Evolutionary conservation across 2,888 invertebrate species (phyloP), one percentile per base, ranked within the genome.

Genomic region (Oscheius sp.): DNA sequence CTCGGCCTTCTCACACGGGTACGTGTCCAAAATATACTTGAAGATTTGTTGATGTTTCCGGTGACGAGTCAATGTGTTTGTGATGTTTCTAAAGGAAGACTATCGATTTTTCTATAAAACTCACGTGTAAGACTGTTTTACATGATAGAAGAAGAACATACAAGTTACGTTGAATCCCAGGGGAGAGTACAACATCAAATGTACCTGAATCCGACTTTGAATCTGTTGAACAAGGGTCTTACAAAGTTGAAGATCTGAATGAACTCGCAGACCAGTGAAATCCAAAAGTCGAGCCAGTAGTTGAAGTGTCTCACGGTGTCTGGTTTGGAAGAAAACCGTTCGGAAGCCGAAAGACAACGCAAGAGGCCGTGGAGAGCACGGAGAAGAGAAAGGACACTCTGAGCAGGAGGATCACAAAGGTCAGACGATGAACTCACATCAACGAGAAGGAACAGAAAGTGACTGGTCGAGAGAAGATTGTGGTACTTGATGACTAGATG

Each of bases 91-190:
- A 33, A 60, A 74, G 32, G 21, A 58, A 58, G 21, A 5, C 21
- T 58, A n/a, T 33, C 29, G 11, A 57, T 13, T 58, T 58, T 3
- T 2, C 21, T 58, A 58, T 3, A 62, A 62, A 13, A 32, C 11
- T 60, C 42, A 75, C 59, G 70, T 60, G 66, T 75, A 78, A 13
- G 83, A 79, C 33, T 77, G 75, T 50, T 78, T 78, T 68, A 81
- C 76, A 73, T 83, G 81, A 62, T 83, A 83, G 57, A 83, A 72
- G 76, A 83, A 83, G 77, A 82, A 83, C n/a, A 83, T 73, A 73
- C 81, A 79, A 2, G 83, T 83, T 7, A 83, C 75, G 51, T 83
- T 83, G 62, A 83, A 75, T 9, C 83, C 83, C 29, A 78, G 48
- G 7, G 83, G 83, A 0, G 83, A 75, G 57, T 78, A 74, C 51